These are phyloP conservation scores for Regulus satrapa DNA, from an alignment of 2,113 vertebrate genomes.

Conservation along the genomic window DNA sequence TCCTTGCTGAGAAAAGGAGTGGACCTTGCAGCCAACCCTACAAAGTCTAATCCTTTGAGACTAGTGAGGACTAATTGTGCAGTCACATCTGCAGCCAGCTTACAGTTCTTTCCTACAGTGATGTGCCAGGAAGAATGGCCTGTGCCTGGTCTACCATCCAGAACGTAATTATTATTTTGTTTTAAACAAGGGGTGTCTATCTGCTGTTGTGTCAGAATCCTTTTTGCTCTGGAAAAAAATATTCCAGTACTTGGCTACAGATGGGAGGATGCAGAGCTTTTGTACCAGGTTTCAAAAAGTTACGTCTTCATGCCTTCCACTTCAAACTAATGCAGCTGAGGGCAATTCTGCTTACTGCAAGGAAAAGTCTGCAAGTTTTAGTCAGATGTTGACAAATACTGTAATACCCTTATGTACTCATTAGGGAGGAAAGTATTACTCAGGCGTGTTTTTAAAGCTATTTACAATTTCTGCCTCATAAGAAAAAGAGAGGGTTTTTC, in stretches of 20 bases:
- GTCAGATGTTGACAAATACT: background rate
- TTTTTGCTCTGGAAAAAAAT: background rate
- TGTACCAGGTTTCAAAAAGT: background rate
- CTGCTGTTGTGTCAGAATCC: background rate
- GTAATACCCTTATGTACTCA: background rate
- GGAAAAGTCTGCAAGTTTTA: background rate
- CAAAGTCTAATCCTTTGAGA: background rate
- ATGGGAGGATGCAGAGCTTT: background rate
- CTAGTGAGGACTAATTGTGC: background rate
- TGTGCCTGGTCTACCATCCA: background rate
- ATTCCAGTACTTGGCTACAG: background rate
- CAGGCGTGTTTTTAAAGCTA: background rate
- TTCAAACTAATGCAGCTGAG: background rate
- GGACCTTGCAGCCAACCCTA: background rate
- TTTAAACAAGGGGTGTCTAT: slow-evolving; percentile 6
- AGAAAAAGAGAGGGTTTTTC: background rate
- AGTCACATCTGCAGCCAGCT: background rate
- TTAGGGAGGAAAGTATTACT: background rate
- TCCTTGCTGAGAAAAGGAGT: background rate
- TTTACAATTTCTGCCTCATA: background rate
- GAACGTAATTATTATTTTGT: background rate
- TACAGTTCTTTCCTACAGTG: background rate
- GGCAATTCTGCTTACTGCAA: background rate
- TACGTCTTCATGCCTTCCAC: background rate
- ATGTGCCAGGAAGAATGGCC: background rate